Evolutionary conservation across 1,140 invertebrate species (phyloP).

Genomic region (Brachionus sp.): DNA sequence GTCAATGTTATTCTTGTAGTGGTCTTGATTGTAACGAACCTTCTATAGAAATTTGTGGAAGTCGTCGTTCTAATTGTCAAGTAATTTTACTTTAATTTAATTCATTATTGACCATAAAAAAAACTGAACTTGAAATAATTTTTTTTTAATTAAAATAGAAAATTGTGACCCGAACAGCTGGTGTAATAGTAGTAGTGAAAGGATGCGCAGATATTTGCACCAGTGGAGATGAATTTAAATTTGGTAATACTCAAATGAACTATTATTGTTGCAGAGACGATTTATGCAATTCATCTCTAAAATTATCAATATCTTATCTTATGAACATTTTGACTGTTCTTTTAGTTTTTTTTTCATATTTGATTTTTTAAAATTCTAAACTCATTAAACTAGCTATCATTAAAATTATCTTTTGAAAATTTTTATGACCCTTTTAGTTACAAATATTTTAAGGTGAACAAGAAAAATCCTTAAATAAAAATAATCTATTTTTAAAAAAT

Average conservation of each 20-base stretch:
- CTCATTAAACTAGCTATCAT: not conserved
- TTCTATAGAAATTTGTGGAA: not conserved
- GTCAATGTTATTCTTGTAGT: conserved; percentile 2
- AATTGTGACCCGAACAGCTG: not conserved
- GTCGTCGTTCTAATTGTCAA: not conserved
- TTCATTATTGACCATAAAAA: not conserved
- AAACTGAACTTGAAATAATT: not conserved
- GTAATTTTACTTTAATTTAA: not conserved
- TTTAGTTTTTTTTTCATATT: not conserved
- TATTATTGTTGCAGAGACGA: not conserved
- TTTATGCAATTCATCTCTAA: not conserved
- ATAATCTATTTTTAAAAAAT: not conserved
- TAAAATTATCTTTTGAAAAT: not conserved
- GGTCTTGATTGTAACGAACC: not conserved
- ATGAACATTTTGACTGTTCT: not conserved
- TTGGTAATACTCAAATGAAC: not conserved
- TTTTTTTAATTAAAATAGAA: not conserved
- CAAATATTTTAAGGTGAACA: not conserved
- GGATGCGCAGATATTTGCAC: conserved; percentile 8
- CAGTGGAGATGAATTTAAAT: conserved; percentile 14
- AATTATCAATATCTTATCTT: not conserved
- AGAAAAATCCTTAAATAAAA: not conserved
- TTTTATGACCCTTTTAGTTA: not conserved
- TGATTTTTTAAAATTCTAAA: not conserved
- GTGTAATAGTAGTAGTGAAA: not conserved